Evolutionary conservation across 2,113 vertebrate genomes (phyloP), one percentile per base, ranked within the genome.

Genomic region (Apaloderma vittatum): DNA sequence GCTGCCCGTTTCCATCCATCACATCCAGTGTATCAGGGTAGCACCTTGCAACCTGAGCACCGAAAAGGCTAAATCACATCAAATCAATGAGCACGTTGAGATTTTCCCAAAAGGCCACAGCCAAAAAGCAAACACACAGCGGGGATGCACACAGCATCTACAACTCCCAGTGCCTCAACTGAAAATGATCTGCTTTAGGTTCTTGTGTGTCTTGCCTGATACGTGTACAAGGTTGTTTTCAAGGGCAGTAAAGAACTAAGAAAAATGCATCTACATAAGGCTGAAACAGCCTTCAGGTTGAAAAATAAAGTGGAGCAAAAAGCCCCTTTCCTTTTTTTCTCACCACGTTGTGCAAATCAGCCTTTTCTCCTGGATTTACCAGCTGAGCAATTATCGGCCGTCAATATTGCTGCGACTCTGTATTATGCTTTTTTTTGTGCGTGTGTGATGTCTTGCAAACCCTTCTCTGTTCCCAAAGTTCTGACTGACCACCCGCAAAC

Each of bases 231-330:
- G 17, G 22, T 40, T 29, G 45, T 57, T 85, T 65, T 73, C 6
- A 73, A 46, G 9, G 6, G 10, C 32, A 67, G 61, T 24, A 10
- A 65, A 72, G 51, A 34, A n/a, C 5, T 15, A 63, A 88, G 5
- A 67, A 48, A 86, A 65, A 30, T 0, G 0, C 2, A 14, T 11
- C 19, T 17, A 37, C 0, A 1, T 9, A 34, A 61, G 24, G 54
- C n/a, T 79, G 58, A 36, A 73, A 70, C 5, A 61, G 32, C 58
- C 32, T 88, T 26, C 1, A 24, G 72, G 67, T 2, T 54, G 54
- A 18, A 61, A 61, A 4, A 27, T 73, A 46, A 34, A 5, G 6
- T 40, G 40, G 12, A 86, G 40, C 7, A 77, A 18, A 24, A 7
- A 45, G 20, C 15, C 88, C 68, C 26, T 29, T 18, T 77, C 52